Evolutionary conservation across 1,140 invertebrate species (phyloP).

Genomic region (Neomicropteryx cornuta): DNA sequence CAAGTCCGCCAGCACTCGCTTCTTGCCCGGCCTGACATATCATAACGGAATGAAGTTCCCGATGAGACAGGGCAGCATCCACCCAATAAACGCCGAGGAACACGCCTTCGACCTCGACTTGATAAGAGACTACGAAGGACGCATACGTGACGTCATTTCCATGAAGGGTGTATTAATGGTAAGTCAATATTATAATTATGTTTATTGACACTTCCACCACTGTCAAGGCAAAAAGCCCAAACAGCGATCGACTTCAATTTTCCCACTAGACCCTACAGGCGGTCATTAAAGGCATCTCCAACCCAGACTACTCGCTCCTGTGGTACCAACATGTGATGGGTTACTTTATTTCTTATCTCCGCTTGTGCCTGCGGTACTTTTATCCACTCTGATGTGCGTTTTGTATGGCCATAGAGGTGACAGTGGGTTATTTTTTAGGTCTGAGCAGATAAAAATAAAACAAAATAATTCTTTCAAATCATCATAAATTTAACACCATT

Average conservation of each 20-base stretch:
- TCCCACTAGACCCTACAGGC: no score
- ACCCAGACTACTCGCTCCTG: background rate
- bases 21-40: slow-evolving; percentile 47
- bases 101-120: slow-evolving; percentile 29
- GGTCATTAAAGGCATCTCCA: background rate
- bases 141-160: slow-evolving; percentile 52
- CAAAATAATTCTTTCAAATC: no score
- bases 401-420: no score
- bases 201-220: background rate
- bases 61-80: slow-evolving; percentile 44
- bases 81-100: slow-evolving; percentile 38
- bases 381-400: no score
- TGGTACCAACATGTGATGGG: background rate
- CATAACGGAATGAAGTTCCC: slow-evolving; percentile 54
- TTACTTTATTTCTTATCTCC: no score
- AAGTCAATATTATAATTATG: slow-evolving; percentile 15
- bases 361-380: no score
- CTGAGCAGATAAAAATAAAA: no score
- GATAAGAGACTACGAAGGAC: slow-evolving; percentile 42
- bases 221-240: no score
- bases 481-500: no score
- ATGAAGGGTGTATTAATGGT: slow-evolving; percentile 44
- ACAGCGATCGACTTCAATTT: no score
- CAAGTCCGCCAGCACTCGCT: slow-evolving; percentile 39
- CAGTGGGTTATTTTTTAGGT: no score